Evolutionary conservation across 1,140 invertebrate genomes (phyloP), one percentile per base, ranked within the genome.

Genomic region (Conus ventricosus): DNA sequence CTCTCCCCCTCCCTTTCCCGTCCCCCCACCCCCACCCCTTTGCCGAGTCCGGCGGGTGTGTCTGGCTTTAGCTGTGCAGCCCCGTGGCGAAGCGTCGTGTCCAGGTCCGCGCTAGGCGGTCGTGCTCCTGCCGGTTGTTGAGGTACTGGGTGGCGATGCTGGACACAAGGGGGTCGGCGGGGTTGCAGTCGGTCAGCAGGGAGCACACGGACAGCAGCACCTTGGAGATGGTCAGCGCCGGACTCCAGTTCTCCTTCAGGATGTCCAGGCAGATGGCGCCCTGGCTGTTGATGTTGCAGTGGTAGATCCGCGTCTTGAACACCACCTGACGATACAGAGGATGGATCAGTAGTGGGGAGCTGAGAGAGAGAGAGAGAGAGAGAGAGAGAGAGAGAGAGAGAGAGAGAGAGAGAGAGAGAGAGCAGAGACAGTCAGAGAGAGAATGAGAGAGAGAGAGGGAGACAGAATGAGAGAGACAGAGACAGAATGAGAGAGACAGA

Each of bases 111-210:
- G 99, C 99, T 95, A 99, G 99, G 94, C 98, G 97, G 96, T 99
- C 99, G 94, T 99, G 99, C 95, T 99, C 98, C 95, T 99, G 98
- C 87, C 98, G 96, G 96, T 99, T 99, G 95, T 99, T 98, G 91
- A 99, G 96, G 96, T 99, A 99, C 96, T 99, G 98, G 90, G 98
- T 99, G 63, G 99, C 99, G 96, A 99, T 99, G 95, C 98, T 99
- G 87, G 98, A 98, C 71, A 99, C 99, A 92, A 99, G 95, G 7
- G 7, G 99, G 96, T 99, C 99, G 93, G 98, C 98, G 97, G 96
- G 93, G 89, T 95, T 95, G 91, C 94, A 95, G 92, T 95, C 95
- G 83, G 94, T 94, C n/a, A 99, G 96, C 95, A 99, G 97, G 96
- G 98, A 99, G 97, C 99, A 99, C 20, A 95, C 93, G 23, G 95